These are phyloP conservation scores for Acropternis orthonyx DNA, from an alignment of 2,797 vertebrate genomes.

Conservation along the genomic window DNA sequence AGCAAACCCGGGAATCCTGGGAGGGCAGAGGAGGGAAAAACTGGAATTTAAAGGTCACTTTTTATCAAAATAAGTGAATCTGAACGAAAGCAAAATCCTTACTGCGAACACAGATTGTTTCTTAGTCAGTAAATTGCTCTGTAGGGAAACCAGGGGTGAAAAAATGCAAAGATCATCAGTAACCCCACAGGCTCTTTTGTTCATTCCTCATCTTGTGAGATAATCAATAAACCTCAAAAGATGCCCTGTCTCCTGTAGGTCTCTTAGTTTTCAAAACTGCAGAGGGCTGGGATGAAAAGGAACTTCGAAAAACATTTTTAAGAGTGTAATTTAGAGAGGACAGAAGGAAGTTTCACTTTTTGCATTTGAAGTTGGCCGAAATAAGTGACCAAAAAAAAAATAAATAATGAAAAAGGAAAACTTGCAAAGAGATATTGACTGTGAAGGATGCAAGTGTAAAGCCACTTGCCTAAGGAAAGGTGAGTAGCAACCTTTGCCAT, in stretches of 20 bases:
- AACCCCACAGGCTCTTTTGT: not conserved
- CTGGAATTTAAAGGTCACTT: not conserved
- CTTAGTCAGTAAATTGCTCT: not conserved
- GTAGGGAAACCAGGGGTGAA: not conserved
- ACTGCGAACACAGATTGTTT: not conserved
- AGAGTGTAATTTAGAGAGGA: not conserved
- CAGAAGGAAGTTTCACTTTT: not conserved
- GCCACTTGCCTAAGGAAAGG: not conserved
- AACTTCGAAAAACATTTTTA: not conserved
- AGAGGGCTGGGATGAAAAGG: not conserved
- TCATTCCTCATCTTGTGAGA: not conserved
- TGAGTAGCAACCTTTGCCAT: accelerated
- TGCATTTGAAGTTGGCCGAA: not conserved
- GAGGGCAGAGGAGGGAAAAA: not conserved
- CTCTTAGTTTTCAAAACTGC: not conserved
- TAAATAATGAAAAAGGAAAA: too few species aligned
- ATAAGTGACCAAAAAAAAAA: not conserved
- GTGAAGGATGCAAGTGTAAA: not conserved
- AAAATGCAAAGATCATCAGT: not conserved
- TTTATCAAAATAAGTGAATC: not conserved
- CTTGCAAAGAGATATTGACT: accelerated
- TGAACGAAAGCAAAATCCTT: not conserved
- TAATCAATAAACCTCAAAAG: not conserved
- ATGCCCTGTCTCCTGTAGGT: not conserved
- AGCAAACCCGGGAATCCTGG: not conserved